Percentiles rank a stretch among this genome's conserved stretches.
Conservation (phyloP, 2,797 vertebrate genomes). For the Okamejei kenojei region DNA sequence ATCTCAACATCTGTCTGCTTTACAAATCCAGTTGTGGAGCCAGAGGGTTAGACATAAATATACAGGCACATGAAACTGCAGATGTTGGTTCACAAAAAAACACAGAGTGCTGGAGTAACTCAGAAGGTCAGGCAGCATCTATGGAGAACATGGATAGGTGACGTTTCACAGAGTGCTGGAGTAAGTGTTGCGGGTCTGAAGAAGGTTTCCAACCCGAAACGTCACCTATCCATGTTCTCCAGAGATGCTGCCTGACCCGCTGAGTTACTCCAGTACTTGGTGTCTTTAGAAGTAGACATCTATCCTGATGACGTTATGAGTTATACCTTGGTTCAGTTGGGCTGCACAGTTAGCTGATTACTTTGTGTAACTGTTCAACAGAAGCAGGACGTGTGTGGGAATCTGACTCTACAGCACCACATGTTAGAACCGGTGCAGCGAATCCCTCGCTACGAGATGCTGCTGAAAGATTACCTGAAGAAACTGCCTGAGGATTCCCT, state of each 20-base stretch:
- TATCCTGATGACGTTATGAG: neutral
- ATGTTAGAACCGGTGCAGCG: conserved; percentile 96
- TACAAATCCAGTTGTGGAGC: neutral
- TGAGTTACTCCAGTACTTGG: too few relatives aligned
- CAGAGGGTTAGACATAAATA: neutral
- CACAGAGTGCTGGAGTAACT: too few relatives aligned
- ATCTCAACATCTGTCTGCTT: neutral
- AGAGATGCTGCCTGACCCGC: too few relatives aligned
- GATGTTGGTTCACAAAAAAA: neutral
- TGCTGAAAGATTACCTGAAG: conserved; percentile 93
- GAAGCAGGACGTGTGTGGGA: conserved; percentile 92
- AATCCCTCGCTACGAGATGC: conserved; percentile 87
- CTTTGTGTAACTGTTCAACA: conserved; percentile 47
- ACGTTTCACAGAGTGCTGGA: too few relatives aligned
- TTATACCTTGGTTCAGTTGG: neutral
- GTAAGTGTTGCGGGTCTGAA: too few relatives aligned
- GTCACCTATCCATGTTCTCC: too few relatives aligned
- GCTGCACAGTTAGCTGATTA: conserved; percentile 4
- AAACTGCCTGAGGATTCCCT: conserved; percentile 77
- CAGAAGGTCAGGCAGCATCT: too few relatives aligned
- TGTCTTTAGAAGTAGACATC: neutral
- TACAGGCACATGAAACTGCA: neutral
- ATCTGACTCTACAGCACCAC: conserved; percentile 91
- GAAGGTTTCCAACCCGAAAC: too few relatives aligned
- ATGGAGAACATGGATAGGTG: too few relatives aligned